Evolutionary conservation across 2,797 vertebrate species (phyloP).

Genomic region (Manis crassicaudata): DNA sequence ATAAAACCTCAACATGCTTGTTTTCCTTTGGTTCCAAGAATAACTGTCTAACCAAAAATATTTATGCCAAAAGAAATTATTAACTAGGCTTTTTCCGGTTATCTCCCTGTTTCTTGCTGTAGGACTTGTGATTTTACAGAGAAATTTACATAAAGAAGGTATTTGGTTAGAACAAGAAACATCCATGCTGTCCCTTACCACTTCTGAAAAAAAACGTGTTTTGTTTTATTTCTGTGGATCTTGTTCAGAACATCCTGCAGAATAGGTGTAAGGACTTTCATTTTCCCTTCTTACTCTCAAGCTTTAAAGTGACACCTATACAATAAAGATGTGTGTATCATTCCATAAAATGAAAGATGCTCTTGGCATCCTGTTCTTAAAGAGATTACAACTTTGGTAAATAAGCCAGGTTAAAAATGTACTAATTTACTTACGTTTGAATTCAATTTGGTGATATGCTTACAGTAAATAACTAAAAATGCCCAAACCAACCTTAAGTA

Average conservation of each 20-base stretch:
- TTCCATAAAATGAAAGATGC: conserved; percentile 43
- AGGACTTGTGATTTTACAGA: conserved; percentile 32
- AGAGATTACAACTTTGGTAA: conserved; percentile 62
- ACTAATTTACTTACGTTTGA: conserved; percentile 18
- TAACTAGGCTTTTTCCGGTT: conserved; percentile 31
- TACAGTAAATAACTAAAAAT: conserved; percentile 50
- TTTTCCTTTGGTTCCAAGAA: conserved; percentile 53
- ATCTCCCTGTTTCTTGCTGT: conserved; percentile 43
- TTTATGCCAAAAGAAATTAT: neutral
- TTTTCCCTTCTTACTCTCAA: conserved; percentile 18
- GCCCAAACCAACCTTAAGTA: conserved; percentile 51
- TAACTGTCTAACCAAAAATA: conserved; percentile 7
- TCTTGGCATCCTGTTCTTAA: conserved; percentile 45
- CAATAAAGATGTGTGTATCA: neutral
- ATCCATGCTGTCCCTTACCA: neutral
- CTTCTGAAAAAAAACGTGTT: conserved; percentile 11
- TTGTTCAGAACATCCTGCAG: conserved; percentile 52
- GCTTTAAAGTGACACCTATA: conserved; percentile 19
- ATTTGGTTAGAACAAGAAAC: conserved; percentile 62
- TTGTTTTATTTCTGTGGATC: neutral
- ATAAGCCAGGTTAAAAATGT: conserved; percentile 54
- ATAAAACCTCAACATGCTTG: conserved; percentile 48
- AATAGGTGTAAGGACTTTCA: neutral
- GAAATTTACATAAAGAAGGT: conserved; percentile 33
- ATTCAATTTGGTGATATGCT: conserved; percentile 46